Percentiles rank a stretch among this genome's conserved stretches.
Conservation (phyloP, 2,888 invertebrate species). For the Polyommatus icarus region DNA sequence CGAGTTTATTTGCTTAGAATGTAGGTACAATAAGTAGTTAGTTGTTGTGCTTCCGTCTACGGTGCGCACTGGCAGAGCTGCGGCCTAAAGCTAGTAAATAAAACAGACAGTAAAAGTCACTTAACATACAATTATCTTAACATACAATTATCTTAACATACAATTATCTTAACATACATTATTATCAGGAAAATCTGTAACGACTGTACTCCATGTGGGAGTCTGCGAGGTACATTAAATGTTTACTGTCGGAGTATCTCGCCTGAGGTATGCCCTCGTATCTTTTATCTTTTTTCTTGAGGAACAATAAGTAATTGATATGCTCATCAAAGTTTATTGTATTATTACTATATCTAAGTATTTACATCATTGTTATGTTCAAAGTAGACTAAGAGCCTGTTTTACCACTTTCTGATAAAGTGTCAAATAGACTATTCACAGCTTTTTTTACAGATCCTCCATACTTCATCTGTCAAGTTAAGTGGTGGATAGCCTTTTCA, state of each 20-base stretch:
- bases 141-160: background rate
- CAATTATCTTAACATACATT: background rate
- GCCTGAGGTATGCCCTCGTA: background rate
- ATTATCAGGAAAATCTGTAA: background rate
- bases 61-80: too few species aligned
- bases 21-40: too few species aligned
- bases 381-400: too few species aligned
- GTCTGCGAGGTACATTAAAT: background rate
- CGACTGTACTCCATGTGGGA: background rate
- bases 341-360: background rate
- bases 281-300: background rate
- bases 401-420: too few species aligned
- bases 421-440: too few species aligned
- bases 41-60: too few species aligned
- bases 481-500: too few species aligned
- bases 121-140: background rate
- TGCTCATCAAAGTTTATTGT: background rate
- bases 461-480: too few species aligned
- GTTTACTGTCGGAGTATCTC: background rate
- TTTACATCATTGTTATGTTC: background rate
- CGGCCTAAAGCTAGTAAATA: background rate
- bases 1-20: too few species aligned
- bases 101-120: background rate
- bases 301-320: background rate
- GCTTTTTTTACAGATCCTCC: too few species aligned